Evolutionary conservation across 2,113 vertebrate genomes (phyloP).

Genomic region (Macaca fascicularis): DNA sequence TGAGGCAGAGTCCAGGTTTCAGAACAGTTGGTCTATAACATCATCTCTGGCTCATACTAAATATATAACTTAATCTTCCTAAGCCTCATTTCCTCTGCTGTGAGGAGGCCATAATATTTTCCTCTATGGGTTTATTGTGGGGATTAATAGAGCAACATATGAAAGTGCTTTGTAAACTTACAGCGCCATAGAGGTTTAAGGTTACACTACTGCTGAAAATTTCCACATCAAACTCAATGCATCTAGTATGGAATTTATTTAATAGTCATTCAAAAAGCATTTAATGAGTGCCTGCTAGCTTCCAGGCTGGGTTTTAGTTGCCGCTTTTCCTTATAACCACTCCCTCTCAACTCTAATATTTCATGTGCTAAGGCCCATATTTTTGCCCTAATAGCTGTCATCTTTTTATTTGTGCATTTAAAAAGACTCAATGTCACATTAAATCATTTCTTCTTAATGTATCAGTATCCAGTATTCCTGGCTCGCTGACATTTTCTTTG

Average conservation of each 20-base stretch:
- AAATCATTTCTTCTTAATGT: background rate
- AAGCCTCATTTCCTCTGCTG: background rate
- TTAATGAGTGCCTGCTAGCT: background rate
- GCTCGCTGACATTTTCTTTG: background rate
- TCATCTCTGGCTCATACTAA: background rate
- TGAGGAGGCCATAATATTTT: background rate
- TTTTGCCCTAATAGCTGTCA: background rate
- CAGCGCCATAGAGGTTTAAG: background rate
- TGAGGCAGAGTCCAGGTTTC: background rate
- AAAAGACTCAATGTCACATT: background rate
- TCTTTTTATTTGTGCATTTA: background rate
- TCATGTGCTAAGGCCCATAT: background rate
- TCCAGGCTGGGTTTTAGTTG: fast-evolving
- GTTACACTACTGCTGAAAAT: background rate
- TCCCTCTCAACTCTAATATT: background rate
- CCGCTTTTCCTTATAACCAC: background rate
- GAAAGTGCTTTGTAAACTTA: background rate
- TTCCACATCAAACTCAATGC: background rate
- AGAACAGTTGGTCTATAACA: background rate
- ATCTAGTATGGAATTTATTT: background rate
- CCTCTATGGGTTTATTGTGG: background rate
- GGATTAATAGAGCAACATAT: background rate
- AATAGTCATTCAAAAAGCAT: background rate
- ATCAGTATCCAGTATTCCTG: background rate
- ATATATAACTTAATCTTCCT: background rate